Base-by-base conservation (phyloP, 2,113 vertebrate species). In the Cygnus atratus region DNA sequence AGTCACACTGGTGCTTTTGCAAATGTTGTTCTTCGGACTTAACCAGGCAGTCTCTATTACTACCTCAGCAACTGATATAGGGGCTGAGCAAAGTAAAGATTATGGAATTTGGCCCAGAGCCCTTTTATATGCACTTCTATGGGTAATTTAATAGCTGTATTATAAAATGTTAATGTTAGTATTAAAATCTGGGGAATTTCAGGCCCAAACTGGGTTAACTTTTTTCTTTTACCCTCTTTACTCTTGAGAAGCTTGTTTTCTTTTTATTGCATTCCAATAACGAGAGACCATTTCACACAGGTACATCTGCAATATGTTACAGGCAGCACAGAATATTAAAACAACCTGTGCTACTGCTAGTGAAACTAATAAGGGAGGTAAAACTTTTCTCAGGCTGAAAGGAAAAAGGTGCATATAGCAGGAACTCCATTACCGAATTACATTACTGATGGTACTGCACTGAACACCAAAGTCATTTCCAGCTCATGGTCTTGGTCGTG, bases 291-390 rank as follows among this genome's bases (percentile, higher is more conserved):
- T 94, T 96, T 96, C 94, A 94, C 91, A 74, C 89, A 95, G 95
- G 93, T 96, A 96, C 96, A 87, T 97, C 96, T 96, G 96, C 95
- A 91, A 70, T 73, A 92, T 92, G 96, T 97, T 97, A 97, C 92
- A 93, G 67, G 71, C 96, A 95, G 91, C 96, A 76, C 0, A 50
- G 92, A 96, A 96, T 93, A 96, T 97, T 97, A 95, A 96, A 95
- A 94, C 86, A 96, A 95, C 92, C 88, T 96, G 96, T 93, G 96
- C 95, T 95, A 97, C 95, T 93, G 95, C 91, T 95, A 52, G 88
- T 62, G 87, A 94, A 93, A 91, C 63, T 96, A 96, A 94, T 93
- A 92, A 96, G 41, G 44, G 54, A 89, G 71, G 81, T 79, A 94
- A 92, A 89, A 71, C 31, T 91, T 95, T 92, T 91, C 80, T 88